A percentile compares a stretch with the other conserved stretches of the same genome.
phyloP scores from a whole-genome alignment of 2,113 vertebrate species.

The Aramus guarauna region DNA sequence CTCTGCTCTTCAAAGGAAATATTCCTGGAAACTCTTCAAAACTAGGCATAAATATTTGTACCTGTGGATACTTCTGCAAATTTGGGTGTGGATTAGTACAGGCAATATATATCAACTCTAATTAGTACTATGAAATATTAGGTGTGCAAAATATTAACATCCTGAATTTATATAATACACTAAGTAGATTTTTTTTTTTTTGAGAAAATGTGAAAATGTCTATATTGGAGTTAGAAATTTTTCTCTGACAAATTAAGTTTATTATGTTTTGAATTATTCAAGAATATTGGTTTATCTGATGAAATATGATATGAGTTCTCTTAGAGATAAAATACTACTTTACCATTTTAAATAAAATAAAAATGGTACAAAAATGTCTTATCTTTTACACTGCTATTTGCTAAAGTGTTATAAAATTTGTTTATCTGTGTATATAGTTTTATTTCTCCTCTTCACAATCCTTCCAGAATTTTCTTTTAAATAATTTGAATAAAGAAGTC shows the following conservation, averaged over 20 bases:
- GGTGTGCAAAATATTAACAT: background rate
- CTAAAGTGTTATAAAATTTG: background rate
- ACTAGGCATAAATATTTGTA: background rate
- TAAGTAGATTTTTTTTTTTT: background rate
- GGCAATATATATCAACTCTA: background rate
- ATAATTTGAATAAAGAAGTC: slow-evolving; percentile 81
- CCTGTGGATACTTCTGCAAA: background rate
- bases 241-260: background rate
- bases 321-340: background rate
- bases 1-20: background rate
- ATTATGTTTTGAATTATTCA: background rate
- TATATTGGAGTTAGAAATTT: background rate
- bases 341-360: background rate
- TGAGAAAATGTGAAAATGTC: background rate
- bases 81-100: background rate
- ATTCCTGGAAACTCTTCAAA: background rate
- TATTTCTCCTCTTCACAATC: slow-evolving; percentile 6
- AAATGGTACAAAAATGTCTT: background rate
- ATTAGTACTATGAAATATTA: background rate
- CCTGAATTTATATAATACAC: background rate
- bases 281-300: background rate
- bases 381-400: background rate
- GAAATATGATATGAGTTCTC: background rate
- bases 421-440: background rate
- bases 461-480: slow-evolving; percentile 87